These are phyloP conservation scores for Epizoanthus scotinus DNA, from an alignment of 92 coral and sea anemone species.

Conservation along the genomic window DNA sequence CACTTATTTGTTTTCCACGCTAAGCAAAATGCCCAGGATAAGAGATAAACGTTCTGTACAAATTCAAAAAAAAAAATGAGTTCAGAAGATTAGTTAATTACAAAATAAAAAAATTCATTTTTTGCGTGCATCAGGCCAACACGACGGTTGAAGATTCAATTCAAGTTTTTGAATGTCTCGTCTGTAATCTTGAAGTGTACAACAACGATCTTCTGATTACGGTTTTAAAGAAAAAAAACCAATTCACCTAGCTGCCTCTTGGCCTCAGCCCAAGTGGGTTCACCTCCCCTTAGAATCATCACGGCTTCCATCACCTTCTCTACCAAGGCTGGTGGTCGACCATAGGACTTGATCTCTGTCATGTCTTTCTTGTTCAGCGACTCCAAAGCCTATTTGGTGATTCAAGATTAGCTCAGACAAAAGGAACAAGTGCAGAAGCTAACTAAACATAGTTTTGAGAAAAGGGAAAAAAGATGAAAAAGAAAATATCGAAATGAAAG, in stretches of 20 bases:
- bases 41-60: too few relatives aligned
- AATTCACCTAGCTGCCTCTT: slow-evolving; percentile 94
- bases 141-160: too few relatives aligned
- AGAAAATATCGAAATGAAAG: background rate
- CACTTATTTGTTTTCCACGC: too few relatives aligned
- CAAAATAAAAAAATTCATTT: too few relatives aligned
- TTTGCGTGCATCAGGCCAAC: too few relatives aligned
- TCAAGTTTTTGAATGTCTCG: too few relatives aligned
- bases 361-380: slow-evolving; percentile 97
- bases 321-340: slow-evolving; percentile 97
- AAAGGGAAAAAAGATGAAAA: background rate
- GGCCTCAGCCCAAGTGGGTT: slow-evolving; percentile 99
- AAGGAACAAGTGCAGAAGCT: background rate
- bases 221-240: too few relatives aligned
- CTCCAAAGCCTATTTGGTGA: slow-evolving; percentile 68
- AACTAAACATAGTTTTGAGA: background rate
- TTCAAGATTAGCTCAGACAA: background rate
- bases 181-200: too few relatives aligned
- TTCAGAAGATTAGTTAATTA: too few relatives aligned
- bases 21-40: too few relatives aligned
- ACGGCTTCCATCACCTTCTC: slow-evolving; percentile 99
- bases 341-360: slow-evolving; percentile 99
- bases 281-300: slow-evolving; percentile 93
- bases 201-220: too few relatives aligned
- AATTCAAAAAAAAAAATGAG: too few relatives aligned